phyloP scores from a whole-genome alignment of 2,888 invertebrate species.

The Lamellibrachia satsuma region DNA sequence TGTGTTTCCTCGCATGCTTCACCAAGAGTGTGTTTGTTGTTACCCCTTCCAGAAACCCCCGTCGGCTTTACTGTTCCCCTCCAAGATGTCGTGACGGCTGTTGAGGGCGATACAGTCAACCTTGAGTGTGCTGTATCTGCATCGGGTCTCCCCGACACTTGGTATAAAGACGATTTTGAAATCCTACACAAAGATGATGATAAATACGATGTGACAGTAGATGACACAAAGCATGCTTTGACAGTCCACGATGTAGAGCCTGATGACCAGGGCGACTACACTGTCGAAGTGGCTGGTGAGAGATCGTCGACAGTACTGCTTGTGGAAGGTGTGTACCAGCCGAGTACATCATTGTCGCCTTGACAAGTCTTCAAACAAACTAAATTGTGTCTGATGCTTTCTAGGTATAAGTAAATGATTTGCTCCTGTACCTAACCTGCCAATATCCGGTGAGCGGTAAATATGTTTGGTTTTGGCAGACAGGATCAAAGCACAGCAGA shows the following conservation, averaged over 20 bases:
- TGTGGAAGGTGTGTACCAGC: conserved; percentile 67
- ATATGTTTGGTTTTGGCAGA: background rate
- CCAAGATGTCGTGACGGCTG: conserved; percentile 49
- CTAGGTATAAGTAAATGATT: background rate
- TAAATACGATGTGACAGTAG: conserved; percentile 37
- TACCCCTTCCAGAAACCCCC: conserved; percentile 46
- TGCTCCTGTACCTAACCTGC: background rate
- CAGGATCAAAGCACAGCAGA: background rate
- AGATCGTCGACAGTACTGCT: conserved; percentile 51
- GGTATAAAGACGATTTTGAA: conserved; percentile 62
- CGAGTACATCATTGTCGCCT: conserved; percentile 70
- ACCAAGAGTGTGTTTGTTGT: background rate
- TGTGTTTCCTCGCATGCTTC: conserved; percentile 10
- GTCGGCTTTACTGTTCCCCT: conserved; percentile 57
- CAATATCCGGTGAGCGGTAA: background rate
- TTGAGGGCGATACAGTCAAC: conserved; percentile 57
- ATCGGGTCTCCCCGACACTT: conserved; percentile 53
- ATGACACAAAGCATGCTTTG: conserved; percentile 73
- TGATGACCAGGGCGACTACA: conserved; percentile 56
- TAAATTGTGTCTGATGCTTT: background rate
- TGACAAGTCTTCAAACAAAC: background rate
- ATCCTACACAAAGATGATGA: conserved; percentile 52
- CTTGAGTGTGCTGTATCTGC: conserved; percentile 58
- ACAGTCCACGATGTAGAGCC: conserved; percentile 67
- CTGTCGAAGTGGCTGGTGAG: conserved; percentile 45